Percentiles rank a stretch among this genome's conserved stretches.
phyloP scores from a whole-genome alignment of 2,113 vertebrate species.

The Cacatua alba region DNA sequence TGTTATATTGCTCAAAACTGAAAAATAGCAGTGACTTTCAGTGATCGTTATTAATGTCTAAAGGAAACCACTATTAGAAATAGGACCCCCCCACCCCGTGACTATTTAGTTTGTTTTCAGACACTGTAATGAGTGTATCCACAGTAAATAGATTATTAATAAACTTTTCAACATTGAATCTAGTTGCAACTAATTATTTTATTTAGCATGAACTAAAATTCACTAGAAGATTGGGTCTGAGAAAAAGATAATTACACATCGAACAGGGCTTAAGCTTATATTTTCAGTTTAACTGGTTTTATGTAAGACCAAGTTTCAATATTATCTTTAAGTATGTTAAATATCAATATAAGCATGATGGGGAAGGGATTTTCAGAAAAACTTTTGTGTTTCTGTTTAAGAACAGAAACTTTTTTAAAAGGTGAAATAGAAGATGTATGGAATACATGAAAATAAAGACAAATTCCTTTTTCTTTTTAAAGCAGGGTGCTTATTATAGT shows the following conservation, averaged over 20 bases:
- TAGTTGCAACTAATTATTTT: constrained; percentile 5
- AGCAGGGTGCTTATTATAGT: background rate
- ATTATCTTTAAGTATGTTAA: background rate
- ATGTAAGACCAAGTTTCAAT: background rate
- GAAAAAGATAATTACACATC: constrained; percentile 10
- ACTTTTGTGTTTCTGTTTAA: background rate
- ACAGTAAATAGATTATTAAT: constrained; percentile 37
- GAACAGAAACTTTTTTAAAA: background rate
- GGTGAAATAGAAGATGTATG: background rate
- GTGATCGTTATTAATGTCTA: background rate
- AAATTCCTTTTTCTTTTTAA: background rate
- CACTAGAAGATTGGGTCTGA: background rate
- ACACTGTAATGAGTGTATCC: background rate
- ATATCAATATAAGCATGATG: background rate
- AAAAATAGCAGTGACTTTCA: constrained; percentile 6
- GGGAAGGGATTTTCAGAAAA: background rate
- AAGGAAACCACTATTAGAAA: constrained; percentile 56
- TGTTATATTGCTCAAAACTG: background rate
- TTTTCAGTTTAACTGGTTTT: constrained; percentile 24
- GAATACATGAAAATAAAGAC: background rate
- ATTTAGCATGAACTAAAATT: background rate
- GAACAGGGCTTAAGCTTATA: background rate
- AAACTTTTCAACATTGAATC: constrained; percentile 9
- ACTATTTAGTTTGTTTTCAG: constrained; percentile 45
- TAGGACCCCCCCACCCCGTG: background rate